Evolutionary conservation across 2,113 vertebrate genomes (phyloP), one percentile per base, ranked within the genome.

Genomic region (Lepus europaeus): DNA sequence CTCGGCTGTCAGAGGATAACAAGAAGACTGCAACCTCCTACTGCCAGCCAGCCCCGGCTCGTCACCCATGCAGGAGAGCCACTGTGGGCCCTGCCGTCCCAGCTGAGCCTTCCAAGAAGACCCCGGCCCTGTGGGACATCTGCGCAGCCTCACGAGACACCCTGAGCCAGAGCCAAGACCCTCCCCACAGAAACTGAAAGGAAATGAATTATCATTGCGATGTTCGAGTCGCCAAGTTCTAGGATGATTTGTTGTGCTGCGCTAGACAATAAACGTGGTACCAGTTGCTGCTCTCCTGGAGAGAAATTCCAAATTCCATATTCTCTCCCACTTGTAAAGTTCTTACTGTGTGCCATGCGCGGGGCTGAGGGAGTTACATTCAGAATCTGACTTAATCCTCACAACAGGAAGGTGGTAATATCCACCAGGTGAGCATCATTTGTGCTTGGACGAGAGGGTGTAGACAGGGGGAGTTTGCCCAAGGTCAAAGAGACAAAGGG

Each of bases 361-460:
- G 27, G 36, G 33, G 56, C 82, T 23, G 36, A 19, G 69, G 49
- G 33, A 61, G 45, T 74, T 23, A 16, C 29, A 64, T 16, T 29
- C 19, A 16, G 20, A n/a, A 4, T 17, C 33, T 27, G n/a, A 27
- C n/a, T 61, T 33, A 78, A 64, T 51, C 77, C 29, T 69, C 4
- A 39, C 12, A 29, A 14, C 7, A 19, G 70, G 9, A 8, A 63
- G 31, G 36, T 3, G 3, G 64, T 33, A 7, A 51, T 17, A 20
- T 27, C 39, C 4, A 16, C 2, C 2, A 51, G n/a, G 2, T 3
- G 5, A n/a, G 17, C 22, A 16, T 25, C 27, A 1, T 61, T 27
- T 59, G 33, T 49, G 19, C 31, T 61, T 88, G 19, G 49, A 53
- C 5, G 8, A 29, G 61, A 49, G 14, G 45, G n/a, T 19, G 2